Base-by-base conservation (phyloP, 2,888 invertebrate genomes). In the Unio delphinus region DNA sequence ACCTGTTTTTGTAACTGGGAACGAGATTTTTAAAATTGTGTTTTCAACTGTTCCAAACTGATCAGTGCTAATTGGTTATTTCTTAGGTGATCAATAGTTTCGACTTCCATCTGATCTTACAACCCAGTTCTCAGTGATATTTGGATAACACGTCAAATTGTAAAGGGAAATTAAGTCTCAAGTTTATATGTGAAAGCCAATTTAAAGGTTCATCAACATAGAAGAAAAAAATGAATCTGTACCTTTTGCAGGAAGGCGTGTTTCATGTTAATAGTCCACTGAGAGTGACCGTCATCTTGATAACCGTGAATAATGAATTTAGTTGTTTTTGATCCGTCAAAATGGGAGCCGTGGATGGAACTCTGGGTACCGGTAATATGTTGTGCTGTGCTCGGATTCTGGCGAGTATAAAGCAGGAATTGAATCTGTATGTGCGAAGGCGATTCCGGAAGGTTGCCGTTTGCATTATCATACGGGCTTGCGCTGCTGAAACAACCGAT, bases 251-350 rank as follows among this genome's bases (percentile, higher is more conserved):
- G 95, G 20, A 97, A 91, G 6, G 96, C 96, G 30, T 95, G 94
- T 68, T 95, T 93, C 95, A 97, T 96, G 90, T 96, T 96, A 87
- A 95, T 95, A 23, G 97, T 95, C 97, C 97, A 97, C 23, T 96
- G 94, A 86, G 96, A 94, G 68, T 94, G 94, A 88, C 96, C 97
- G 28, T 75, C 67, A 71, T 96, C 95, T 1, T 96, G 96, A 88
- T 97, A 97, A 6, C 97, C 97, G 87, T 97, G 97, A 0, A 97
- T 95, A 83, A 97, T 95, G 71, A 97, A 93, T 83, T 96, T 96
- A 7, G 95, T 95, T 0, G 94, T 94, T 89, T 95, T 93, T 0
- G 92, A 92, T 0, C 93, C 92, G 89, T 96, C 95, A 89, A 95
- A 97, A 81, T 92, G 93, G 0, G 95, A 95, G 74, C 92, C 92